Percentiles rank a stretch among this genome's conserved stretches.
These are phyloP conservation scores for Cyanoliseus patagonus DNA, from an alignment of 2,113 vertebrate species.

Conservation along the genomic window DNA sequence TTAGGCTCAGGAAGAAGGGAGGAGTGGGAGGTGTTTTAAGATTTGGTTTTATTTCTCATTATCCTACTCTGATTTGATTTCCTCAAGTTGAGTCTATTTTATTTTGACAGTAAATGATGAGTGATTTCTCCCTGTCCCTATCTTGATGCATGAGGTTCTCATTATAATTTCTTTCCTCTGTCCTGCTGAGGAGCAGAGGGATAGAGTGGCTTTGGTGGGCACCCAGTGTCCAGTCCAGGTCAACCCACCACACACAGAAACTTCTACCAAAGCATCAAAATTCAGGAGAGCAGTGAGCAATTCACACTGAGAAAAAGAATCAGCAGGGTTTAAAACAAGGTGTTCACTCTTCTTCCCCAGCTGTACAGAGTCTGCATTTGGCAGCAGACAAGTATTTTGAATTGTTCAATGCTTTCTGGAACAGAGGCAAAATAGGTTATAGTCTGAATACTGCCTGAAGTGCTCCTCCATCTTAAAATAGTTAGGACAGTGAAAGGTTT, in stretches of 20 bases:
- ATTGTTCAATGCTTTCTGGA: neutral
- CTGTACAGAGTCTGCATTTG: neutral
- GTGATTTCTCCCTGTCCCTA: neutral
- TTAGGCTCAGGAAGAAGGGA: neutral
- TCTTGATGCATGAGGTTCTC: neutral
- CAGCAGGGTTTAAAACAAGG: neutral
- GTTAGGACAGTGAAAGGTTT: neutral
- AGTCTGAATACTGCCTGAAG: neutral
- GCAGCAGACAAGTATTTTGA: constrained; percentile 13
- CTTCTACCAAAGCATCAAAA: neutral
- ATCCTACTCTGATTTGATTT: neutral
- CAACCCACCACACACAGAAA: neutral
- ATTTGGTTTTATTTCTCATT: neutral
- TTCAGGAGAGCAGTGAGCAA: neutral
- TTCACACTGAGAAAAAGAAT: neutral
- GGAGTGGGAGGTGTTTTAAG: neutral
- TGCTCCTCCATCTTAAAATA: constrained; percentile 6
- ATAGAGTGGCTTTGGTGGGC: neutral
- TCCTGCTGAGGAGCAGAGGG: neutral
- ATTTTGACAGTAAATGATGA: neutral
- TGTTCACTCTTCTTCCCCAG: neutral
- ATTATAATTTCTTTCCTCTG: neutral
- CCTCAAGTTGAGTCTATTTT: neutral
- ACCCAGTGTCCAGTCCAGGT: neutral
- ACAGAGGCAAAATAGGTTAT: neutral